Evolutionary conservation across 2,113 vertebrate genomes (phyloP), one percentile per base, ranked within the genome.

Genomic region (Lagenorhynchus albirostris): DNA sequence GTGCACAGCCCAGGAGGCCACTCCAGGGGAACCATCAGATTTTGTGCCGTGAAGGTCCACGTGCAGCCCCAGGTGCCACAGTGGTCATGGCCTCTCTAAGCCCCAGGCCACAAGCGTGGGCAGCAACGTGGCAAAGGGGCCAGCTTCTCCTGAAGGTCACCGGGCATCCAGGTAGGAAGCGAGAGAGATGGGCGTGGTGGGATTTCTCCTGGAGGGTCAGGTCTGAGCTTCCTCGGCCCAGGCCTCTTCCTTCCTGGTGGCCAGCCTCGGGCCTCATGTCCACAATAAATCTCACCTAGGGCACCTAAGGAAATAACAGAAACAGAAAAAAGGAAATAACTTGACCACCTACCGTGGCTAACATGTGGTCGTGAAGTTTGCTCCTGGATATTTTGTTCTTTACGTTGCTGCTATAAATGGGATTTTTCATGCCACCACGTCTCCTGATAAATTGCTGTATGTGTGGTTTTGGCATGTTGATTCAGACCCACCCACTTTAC

Each of bases 261-360:
- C 26, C 53, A 3, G 58, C 74, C 74, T 62, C 1, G 10, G n/a
- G 47, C n/a, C 6, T 50, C 6, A 3, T 0, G 17, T 18, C n/a
- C 23, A 0, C 26, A 8, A 0, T 17, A 10, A 2, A 14, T 58
- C n/a, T 71, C 18, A 1, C 29, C 53, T 11, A 62, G 25, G 1
- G 21, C 17, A 33, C 25, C 36, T 29, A 31, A 21, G 5, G 15
- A 0, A 18, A 21, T 0, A 41, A 53, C 53, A 17, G 53, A 60
- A 65, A 60, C 62, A 23, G 3, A 31, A 9, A 8, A 23, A 26
- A 85, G 65, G 58, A 21, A 86, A 1, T 53, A 55, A 85, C 44
- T 44, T 0, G n/a, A 36, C 21, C n/a, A 26, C 26, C 60, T 47
- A 13, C 47, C 4, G 33, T 20, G 8, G 74, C 74, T 17, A 29